Evolutionary conservation across 1,140 invertebrate species (phyloP).

Genomic region (Conus ventricosus): DNA sequence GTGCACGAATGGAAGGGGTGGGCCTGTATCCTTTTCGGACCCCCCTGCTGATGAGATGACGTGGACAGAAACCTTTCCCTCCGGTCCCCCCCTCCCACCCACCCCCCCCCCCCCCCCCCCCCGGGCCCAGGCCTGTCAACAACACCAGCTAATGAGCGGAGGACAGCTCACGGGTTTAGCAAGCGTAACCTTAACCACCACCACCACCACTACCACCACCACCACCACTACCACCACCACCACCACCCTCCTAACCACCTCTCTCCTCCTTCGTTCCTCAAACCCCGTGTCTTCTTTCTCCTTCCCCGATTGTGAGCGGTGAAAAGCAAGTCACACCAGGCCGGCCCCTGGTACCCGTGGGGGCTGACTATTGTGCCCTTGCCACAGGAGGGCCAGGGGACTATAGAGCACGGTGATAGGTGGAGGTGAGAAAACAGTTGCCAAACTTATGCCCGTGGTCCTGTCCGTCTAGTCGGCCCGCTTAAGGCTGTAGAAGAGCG

Average conservation of each 20-base stretch:
- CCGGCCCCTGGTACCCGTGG: not conserved
- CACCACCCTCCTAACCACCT: not conserved
- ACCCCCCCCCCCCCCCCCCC: not conserved
- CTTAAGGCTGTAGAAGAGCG: no score
- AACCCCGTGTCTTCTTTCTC: not conserved
- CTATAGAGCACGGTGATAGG: not conserved
- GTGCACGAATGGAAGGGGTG: not conserved
- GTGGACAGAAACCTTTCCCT: constrained; percentile 4
- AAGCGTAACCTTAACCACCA: constrained; percentile 4
- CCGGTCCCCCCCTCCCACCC: not conserved
- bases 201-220: not conserved
- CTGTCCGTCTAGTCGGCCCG: not conserved
- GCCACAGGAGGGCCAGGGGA: not conserved
- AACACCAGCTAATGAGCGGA: constrained; percentile 12
- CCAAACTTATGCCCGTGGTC: constrained; percentile 9
- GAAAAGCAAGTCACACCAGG: constrained; percentile 1
- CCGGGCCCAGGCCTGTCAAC: not conserved
- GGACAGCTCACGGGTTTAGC: constrained; percentile 6
- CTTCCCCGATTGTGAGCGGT: not conserved
- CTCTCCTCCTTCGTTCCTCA: not conserved
- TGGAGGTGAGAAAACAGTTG: constrained; percentile 7
- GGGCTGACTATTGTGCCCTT: not conserved
- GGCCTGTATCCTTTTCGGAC: not conserved
- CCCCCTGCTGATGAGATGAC: not conserved
- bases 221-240: not conserved